Conservation (phyloP, 2,113 vertebrate species). For the Mustela lutreola region DNA sequence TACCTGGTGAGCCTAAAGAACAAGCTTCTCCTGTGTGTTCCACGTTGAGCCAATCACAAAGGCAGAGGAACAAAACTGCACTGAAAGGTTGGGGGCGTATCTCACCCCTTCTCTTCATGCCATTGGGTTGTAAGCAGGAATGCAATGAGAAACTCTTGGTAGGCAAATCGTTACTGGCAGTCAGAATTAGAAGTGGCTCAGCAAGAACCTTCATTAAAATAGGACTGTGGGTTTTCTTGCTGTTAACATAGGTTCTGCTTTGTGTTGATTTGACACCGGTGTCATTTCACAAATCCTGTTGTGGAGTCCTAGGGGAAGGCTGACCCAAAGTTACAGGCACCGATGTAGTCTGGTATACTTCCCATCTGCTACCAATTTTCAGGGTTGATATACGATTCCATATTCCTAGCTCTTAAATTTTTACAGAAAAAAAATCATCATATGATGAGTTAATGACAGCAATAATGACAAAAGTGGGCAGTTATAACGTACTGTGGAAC, state of each 20-base stretch:
- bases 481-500: not conserved
- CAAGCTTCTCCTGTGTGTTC: not conserved
- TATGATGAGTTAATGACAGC: not conserved
- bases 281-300: not conserved
- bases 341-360: not conserved
- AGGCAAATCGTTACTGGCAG: not conserved
- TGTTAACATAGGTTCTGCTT: not conserved
- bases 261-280: not conserved
- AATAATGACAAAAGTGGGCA: not conserved
- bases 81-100: not conserved
- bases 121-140: not conserved
- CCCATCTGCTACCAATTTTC: not conserved
- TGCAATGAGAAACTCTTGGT: not conserved
- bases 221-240: not conserved
- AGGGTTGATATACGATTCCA: not conserved
- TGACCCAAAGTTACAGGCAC: not conserved
- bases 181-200: not conserved
- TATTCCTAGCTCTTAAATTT: slow-evolving; percentile 1
- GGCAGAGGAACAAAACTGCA: not conserved
- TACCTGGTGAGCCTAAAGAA: not conserved
- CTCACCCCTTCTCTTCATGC: not conserved
- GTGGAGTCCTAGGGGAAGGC: not conserved
- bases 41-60: not conserved
- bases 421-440: not conserved
- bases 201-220: not conserved